These are phyloP conservation scores for Mesocentrotus franciscanus DNA, from an alignment of 53 echinoderm and acorn worm species.

Conservation along the genomic window DNA sequence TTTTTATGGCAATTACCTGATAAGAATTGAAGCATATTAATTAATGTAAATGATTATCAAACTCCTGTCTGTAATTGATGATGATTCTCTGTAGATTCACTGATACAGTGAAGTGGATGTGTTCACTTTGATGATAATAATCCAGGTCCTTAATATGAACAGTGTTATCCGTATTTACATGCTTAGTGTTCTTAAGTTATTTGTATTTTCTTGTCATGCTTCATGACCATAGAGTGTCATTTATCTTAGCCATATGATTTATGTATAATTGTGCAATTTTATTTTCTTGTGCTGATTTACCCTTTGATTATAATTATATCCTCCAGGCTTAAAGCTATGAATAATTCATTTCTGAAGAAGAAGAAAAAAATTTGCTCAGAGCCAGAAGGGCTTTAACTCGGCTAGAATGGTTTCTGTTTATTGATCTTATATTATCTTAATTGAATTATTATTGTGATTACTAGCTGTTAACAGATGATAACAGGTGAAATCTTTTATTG, in stretches of 20 bases:
- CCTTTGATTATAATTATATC: not conserved
- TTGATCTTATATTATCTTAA: no score
- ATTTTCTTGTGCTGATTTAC: not conserved
- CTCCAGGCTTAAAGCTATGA: not conserved
- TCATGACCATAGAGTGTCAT: not conserved
- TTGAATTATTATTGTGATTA: no score
- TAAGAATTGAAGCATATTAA: not conserved
- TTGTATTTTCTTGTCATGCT: not conserved
- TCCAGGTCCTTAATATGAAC: not conserved
- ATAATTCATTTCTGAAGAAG: not conserved
- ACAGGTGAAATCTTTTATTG: no score
- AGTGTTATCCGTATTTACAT: constrained; percentile 4
- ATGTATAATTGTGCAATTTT: constrained; percentile 36
- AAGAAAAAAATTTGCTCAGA: no score
- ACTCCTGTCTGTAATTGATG: not conserved
- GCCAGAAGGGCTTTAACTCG: no score
- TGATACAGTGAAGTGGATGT: not conserved
- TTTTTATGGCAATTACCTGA: not conserved
- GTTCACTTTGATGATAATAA: not conserved
- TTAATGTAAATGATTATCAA: not conserved
- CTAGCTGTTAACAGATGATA: no score
- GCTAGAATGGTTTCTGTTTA: no score
- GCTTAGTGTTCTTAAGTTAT: not conserved
- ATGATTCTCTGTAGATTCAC: not conserved
- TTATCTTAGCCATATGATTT: constrained; percentile 43